These are phyloP conservation scores for Nannobrachium achirus DNA, from an alignment of 2,113 vertebrate genomes.

Conservation along the genomic window DNA sequence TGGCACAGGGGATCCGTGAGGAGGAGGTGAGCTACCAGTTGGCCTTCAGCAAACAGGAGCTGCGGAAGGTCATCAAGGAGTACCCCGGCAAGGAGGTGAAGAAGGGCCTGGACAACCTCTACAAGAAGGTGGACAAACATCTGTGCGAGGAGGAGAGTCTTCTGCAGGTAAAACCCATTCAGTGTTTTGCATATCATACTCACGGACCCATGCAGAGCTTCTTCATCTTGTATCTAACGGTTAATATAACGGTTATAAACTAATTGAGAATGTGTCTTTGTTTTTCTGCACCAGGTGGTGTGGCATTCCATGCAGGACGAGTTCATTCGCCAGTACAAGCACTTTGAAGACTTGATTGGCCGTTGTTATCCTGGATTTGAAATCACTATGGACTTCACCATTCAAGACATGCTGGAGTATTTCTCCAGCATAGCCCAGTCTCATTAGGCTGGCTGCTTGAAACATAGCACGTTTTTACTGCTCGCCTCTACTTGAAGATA, in stretches of 20 bases:
- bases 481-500: conserved; percentile 33
- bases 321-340: conserved; percentile 98
- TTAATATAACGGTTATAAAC: no score
- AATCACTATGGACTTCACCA: conserved; percentile 99
- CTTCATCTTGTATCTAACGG: no score
- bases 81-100: conserved; percentile 99
- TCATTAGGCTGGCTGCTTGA: conserved; percentile 78
- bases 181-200: not conserved
- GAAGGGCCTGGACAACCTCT: conserved; percentile 97
- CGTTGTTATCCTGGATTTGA: conserved; percentile 97
- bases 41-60: conserved; percentile 98
- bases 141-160: conserved; percentile 97
- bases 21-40: conserved; percentile 98
- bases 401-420: conserved; percentile 97
- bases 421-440: conserved; percentile 99
- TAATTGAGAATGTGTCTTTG: not conserved
- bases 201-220: no score
- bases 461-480: conserved; percentile 30
- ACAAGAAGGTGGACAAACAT: conserved; percentile 98
- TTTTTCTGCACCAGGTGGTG: conserved; percentile 86
- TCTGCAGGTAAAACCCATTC: conserved; percentile 86
- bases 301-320: conserved; percentile 99
- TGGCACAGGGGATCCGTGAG: conserved; percentile 95
- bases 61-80: conserved; percentile 98
- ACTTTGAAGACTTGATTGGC: conserved; percentile 97